A percentile compares a stretch with the other conserved stretches of the same genome.
Conservation (phyloP, 1,140 invertebrate genomes). For the Thaumetopoea pityocampa region DNA sequence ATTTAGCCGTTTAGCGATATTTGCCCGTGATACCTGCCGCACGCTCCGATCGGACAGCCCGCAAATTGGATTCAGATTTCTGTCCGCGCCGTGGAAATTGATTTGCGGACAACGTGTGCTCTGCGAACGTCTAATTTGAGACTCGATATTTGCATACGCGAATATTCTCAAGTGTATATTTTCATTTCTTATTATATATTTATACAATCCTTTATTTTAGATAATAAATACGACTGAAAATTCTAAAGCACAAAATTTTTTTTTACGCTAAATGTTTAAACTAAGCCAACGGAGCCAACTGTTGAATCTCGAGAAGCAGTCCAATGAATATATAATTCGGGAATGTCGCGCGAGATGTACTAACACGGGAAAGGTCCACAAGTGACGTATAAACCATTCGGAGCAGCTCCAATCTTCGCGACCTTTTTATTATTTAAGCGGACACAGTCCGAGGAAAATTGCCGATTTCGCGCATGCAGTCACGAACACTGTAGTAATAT, state of each 20-base stretch:
- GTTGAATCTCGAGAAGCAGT: conserved; percentile 36
- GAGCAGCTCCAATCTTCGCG: conserved; percentile 63
- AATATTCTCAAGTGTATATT: no score
- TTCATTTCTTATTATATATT: no score
- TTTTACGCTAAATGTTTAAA: no score
- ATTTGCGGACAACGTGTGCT: no score
- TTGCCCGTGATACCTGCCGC: conserved; percentile 61
- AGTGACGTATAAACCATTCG: conserved; percentile 71
- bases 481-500: neutral
- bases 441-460: conserved; percentile 53
- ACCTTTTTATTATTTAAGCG: conserved; percentile 70
- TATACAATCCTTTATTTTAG: no score
- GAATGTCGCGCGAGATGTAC: conserved; percentile 49
- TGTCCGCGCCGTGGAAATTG: conserved; percentile 65
- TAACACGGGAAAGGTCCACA: conserved; percentile 61
- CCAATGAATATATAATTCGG: conserved; percentile 65
- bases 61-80: conserved; percentile 75
- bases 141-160: conserved; percentile 70
- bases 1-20: conserved; percentile 74
- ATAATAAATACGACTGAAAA: no score
- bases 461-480: conserved; percentile 40
- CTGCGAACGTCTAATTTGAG: no score
- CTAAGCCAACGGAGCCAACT: conserved; percentile 23
- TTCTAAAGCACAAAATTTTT: no score
- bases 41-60: conserved; percentile 65